Evolutionary conservation across 2,888 invertebrate species (phyloP).

Genomic region (Idaea dimidiata): DNA sequence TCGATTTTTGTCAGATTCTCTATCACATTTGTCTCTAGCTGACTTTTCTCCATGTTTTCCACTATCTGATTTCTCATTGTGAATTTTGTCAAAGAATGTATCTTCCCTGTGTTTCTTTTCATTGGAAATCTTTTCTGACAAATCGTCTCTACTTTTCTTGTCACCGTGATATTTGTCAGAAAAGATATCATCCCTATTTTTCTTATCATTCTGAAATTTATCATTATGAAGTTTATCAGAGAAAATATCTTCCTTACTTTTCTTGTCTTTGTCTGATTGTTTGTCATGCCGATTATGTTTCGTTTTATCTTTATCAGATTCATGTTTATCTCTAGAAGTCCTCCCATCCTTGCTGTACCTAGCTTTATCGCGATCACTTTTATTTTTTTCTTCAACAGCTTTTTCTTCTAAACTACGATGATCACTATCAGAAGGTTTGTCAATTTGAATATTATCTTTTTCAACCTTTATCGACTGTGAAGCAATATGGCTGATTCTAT

Average conservation of each 20-base stretch:
- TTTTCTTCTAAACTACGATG: conserved; percentile 68
- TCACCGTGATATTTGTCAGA: too few species aligned
- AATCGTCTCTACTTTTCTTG: too few species aligned
- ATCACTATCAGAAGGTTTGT: conserved; percentile 60
- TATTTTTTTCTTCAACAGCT: conserved; percentile 56
- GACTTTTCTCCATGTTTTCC: conserved; percentile 52
- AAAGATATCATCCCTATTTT: too few species aligned
- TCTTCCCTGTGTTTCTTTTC: conserved; percentile 12
- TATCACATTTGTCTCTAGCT: conserved; percentile 49
- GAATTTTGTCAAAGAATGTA: conserved; percentile 29
- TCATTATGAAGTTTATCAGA: conserved; percentile 45
- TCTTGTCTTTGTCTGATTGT: conserved; percentile 45
- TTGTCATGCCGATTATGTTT: conserved; percentile 53
- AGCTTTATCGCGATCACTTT: conserved; percentile 64
- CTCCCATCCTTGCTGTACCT: conserved; percentile 58
- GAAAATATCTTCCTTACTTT: conserved; percentile 42
- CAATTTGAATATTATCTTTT: conserved; percentile 74
- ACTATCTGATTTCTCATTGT: conserved; percentile 30
- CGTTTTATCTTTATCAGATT: conserved; percentile 53
- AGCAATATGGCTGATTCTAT: conserved; percentile 44
- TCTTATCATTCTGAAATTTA: conserved; percentile 24
- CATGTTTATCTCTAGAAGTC: conserved; percentile 64
- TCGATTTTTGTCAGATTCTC: conserved; percentile 50
- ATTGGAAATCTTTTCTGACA: too few species aligned
- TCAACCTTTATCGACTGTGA: conserved; percentile 47